Base-by-base conservation (phyloP, 2,888 invertebrate genomes). In the Paralinhomoeus sp. region DNA sequence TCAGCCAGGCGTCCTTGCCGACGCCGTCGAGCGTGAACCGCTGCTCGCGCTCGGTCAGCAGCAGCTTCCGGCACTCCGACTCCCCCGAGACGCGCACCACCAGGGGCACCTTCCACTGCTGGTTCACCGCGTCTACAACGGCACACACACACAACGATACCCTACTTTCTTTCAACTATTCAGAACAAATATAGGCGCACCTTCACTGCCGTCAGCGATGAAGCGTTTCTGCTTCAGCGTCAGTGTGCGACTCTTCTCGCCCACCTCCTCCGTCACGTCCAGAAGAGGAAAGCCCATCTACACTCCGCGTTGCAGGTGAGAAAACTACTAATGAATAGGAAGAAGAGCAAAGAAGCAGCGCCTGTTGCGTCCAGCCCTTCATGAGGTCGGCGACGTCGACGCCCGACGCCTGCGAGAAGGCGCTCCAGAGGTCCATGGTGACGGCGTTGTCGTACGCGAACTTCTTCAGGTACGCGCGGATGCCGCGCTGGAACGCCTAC, bases 311-410 rank as follows among this genome's bases (percentile, higher is more conserved):
- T n/a, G n/a, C n/a, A n/a, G n/a, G n/a, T n/a, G n/a, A n/a, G n/a
- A n/a, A n/a, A n/a, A n/a, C n/a, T n/a, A n/a, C n/a, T n/a, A n/a
- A n/a, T n/a, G n/a, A n/a, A n/a, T n/a, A n/a, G n/a, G n/a, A n/a
- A n/a, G n/a, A n/a, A n/a, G n/a, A n/a, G n/a, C n/a, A n/a, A n/a
- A n/a, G n/a, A n/a, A n/a, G n/a, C n/a, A n/a, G n/a, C n/a, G 78
- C 80, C 59, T 82, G 78, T 59, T 80, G 79, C 1, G 85, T 89
- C 91, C 91, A 93, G 20, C 81, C 80, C 9, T 78, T 77, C 89
- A 91, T 91, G 5, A 91, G 78, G 40, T 73, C 74, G 1, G 75
- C 76, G 1, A 93, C 79, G 1, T 84, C 81, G 62, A 85, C 83
- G 20, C 75, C 75, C 53, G 82, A 82, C 1, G 80, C 79, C 59